Base-by-base conservation (phyloP, 2,888 invertebrate species). In the Acanthosepion pharaonis region DNA sequence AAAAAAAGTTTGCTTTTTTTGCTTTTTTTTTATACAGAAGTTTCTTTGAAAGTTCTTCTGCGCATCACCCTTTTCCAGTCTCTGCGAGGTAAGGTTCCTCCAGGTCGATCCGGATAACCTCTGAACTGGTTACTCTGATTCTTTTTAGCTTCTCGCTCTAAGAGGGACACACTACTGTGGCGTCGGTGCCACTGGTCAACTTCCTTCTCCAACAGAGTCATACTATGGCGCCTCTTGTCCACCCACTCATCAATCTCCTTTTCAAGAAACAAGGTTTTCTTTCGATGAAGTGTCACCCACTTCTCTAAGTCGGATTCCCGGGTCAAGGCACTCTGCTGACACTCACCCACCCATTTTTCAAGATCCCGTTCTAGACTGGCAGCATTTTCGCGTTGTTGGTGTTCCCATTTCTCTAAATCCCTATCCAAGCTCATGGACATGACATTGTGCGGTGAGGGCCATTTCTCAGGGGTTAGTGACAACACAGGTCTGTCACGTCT, bases 301-400 rank as follows among this genome's bases (percentile, higher is more conserved):
- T 93, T 93, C 53, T 93, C 93, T 51, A 93, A 20, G 25, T 93
- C 93, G 5, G 93, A 53, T 51, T 93, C 93, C 93, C 93, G 49
- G 53, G 49, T 93, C 53, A 93, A 93, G 53, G 93, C 93, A 93
- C 93, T 93, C 93, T 93, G 93, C 93, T 93, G 93, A 93, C 93
- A 93, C 49, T 93, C 51, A 25, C 93, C 93, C 49, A 93, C 93
- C 93, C 93, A 93, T 93, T 93, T 93, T 49, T 93, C 93, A 53
- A 93, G 53, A 93, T 93, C 93, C 51, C 93, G 49, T 33, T 93
- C 93, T 28, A 93, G 53, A 20, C 93, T 93, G n/a, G 93, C 93
- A 93, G 93, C 93, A 51, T 93, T 93, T 53, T 93, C 93, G n/a
- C 93, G 93, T 53, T 93, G 93, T 25, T 93, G 93, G 51, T 28